Conservation (phyloP, 2,113 vertebrate species). For the Elanoides forficatus region DNA sequence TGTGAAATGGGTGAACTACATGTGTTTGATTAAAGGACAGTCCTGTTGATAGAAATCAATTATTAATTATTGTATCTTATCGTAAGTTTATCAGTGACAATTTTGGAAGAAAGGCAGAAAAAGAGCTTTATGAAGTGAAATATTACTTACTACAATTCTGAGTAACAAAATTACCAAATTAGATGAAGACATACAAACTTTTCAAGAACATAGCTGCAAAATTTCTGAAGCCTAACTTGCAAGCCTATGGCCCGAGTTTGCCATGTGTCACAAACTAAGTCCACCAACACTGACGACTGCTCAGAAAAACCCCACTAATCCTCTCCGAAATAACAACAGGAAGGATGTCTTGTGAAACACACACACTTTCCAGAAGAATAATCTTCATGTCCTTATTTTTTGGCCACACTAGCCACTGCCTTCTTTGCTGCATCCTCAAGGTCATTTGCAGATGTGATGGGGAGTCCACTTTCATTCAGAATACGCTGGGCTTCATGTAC, state of each 20-base stretch:
- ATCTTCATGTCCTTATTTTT: conserved; percentile 67
- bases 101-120: neutral
- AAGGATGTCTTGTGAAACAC: neutral
- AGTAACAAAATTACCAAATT: neutral
- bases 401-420: conserved; percentile 86
- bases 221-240: neutral
- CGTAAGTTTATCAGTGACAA: neutral
- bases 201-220: neutral
- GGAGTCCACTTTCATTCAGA: conserved; percentile 88
- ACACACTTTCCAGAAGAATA: neutral
- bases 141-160: neutral
- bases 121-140: neutral
- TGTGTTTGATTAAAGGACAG: neutral
- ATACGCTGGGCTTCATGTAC: conserved; percentile 91
- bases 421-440: conserved; percentile 95
- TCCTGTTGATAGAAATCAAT: neutral
- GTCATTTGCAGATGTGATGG: conserved; percentile 85
- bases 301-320: neutral
- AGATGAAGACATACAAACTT: neutral
- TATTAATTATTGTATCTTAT: neutral
- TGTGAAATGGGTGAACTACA: neutral
- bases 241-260: neutral
- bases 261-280: rapidly evolving
- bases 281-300: neutral
- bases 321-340: neutral